These are phyloP conservation scores for Cryptus armator DNA, from an alignment of 2,888 invertebrate species.

Conservation along the genomic window DNA sequence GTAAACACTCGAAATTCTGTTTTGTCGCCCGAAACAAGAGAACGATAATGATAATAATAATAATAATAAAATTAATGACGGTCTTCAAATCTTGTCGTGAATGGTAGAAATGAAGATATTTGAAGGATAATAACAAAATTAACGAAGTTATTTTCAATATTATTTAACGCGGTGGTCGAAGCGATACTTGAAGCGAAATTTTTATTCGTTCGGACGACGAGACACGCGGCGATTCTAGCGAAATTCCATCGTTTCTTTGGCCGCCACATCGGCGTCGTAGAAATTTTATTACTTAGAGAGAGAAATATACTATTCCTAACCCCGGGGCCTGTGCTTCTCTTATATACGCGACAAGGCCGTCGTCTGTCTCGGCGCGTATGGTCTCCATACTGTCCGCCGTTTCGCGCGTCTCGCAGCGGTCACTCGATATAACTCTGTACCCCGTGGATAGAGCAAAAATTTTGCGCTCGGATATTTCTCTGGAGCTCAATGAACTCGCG, in stretches of 20 bases:
- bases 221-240: not conserved
- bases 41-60: not conserved
- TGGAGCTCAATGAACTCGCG: conserved; percentile 44
- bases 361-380: conserved; percentile 30
- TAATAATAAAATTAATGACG: not conserved
- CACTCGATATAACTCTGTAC: conserved; percentile 34
- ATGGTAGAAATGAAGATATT: not conserved
- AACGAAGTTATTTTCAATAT: not conserved
- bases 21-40: not conserved
- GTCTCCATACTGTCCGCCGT: not conserved
- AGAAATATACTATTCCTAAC: conserved; percentile 14
- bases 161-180: not conserved
- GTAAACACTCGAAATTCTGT: conserved; percentile 18
- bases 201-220: conserved; percentile 3
- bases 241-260: conserved; percentile 20
- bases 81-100: not conserved
- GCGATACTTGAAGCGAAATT: not conserved
- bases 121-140: not conserved
- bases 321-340: not conserved
- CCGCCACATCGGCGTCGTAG: not conserved
- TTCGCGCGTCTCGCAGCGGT: conserved; percentile 7
- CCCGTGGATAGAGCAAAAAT: conserved; percentile 8
- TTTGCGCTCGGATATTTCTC: not conserved
- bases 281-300: conserved; percentile 34
- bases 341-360: conserved; percentile 29